Evolutionary conservation across 2,888 invertebrate species (phyloP), one percentile per base, ranked within the genome.

Genomic region (Caenorhabditis afra): DNA sequence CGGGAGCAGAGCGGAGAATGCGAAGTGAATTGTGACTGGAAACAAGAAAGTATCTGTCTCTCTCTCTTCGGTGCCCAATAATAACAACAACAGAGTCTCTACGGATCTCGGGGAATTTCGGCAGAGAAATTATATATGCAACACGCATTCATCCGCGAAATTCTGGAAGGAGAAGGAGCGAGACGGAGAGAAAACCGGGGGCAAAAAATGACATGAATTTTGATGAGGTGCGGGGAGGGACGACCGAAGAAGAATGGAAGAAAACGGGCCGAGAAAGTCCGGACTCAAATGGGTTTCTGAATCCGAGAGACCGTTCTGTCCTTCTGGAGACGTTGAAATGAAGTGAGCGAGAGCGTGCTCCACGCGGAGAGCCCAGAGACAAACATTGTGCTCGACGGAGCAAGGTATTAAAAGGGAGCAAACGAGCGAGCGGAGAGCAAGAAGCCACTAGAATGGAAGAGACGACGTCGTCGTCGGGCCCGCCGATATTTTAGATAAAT

Each of bases 1-100:
- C 88, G 84, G 41, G 88, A 84, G 73, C 87, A 88, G 44, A 90
- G 77, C 18, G 90, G 90, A 44, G 86, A 86, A 65, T 88, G 87
- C 39, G 84, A 79, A 20, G 80, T 79, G 78, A 81, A 78, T 59
- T 77, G 79, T 79, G 82, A 84, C 85, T 85, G 82, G 29, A 65
- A 79, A 78, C 47, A 50, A 37, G 23, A 52, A 35, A 18, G 14
- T 39, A 35, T 52, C 16, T 22, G n/a, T 5, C 49, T 10, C 14
- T 44, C 37, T 44, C 49, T n/a, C n/a, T n/a, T n/a, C n/a, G n/a
- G n/a, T n/a, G n/a, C n/a, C 53, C 39, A 61, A 75, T 49, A 75
- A 52, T 39, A 73, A 41, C 12, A 65, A 66, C 37, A 55, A n/a
- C 52, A 39, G 41, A 41, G 18, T 55, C 29, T 65, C 41, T 47